phyloP scores from a whole-genome alignment of 2,113 vertebrate species.

The Emydura subglobosa region DNA sequence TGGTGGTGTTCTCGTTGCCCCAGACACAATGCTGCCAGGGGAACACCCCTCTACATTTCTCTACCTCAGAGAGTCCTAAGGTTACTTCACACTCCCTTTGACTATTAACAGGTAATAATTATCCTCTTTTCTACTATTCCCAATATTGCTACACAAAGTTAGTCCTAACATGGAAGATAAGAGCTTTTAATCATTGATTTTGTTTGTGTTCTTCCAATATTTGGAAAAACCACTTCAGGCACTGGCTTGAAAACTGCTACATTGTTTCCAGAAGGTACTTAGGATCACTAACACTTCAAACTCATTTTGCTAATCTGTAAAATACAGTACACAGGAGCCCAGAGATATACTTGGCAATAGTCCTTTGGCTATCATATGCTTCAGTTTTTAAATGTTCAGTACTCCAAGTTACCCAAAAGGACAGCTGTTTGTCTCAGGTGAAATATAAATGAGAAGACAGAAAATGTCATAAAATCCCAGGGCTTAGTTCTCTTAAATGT shows the following conservation, averaged over 20 bases:
- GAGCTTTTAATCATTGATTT: neutral
- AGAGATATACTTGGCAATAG: neutral
- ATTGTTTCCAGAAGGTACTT: neutral
- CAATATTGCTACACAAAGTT: neutral
- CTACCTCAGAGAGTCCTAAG: neutral
- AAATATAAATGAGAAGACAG: neutral
- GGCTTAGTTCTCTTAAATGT: neutral
- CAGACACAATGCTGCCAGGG: neutral
- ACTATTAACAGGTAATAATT: too few species aligned
- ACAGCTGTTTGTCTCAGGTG: neutral
- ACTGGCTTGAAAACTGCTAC: too few species aligned
- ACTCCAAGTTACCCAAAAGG: neutral
- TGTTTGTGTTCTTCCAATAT: neutral
- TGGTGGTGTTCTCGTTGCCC: neutral
- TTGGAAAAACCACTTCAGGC: neutral
- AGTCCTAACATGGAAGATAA: neutral
- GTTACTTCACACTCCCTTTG: neutral
- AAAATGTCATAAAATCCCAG: neutral
- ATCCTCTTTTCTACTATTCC: neutral
- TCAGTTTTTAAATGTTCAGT: conserved; percentile 3
- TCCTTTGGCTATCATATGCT: conserved; percentile 15
- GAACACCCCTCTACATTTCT: neutral
- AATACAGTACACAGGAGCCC: conserved; percentile 1
- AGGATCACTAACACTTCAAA: neutral
- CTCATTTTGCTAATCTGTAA: conserved; percentile 12